phyloP scores from a whole-genome alignment of 2,888 invertebrate species.

The Zygothrica quintamaculata region DNA sequence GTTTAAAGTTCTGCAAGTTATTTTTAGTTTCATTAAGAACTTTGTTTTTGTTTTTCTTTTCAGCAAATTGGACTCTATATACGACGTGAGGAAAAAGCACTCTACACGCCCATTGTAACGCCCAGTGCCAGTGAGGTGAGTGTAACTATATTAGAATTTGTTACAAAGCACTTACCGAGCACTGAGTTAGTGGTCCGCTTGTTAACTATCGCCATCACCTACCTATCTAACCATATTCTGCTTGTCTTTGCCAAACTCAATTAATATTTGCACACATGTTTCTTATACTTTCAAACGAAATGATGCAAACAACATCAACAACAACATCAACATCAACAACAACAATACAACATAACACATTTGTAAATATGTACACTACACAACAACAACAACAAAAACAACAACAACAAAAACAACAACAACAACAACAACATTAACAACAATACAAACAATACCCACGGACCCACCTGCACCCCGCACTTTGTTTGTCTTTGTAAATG shows the following conservation, averaged over 20 bases:
- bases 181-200: conserved; percentile 27
- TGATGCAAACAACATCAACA: conserved; percentile 57
- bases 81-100: conserved; percentile 79
- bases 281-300: conserved; percentile 77
- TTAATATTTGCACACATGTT: conserved; percentile 79
- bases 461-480: conserved; percentile 60
- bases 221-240: conserved; percentile 21
- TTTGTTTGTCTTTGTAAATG: conserved; percentile 76
- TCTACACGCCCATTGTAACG: conserved; percentile 76
- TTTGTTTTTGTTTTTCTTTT: too few species aligned
- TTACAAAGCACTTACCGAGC: conserved; percentile 30
- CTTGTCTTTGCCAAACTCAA: conserved; percentile 67
- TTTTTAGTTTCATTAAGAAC: too few species aligned
- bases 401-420: conserved; percentile 12
- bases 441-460: conserved; percentile 33
- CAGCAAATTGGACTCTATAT: conserved; percentile 82
- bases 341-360: conserved; percentile 27
- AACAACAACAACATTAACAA: conserved; percentile 22
- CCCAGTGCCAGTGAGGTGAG: conserved; percentile 80
- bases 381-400: conserved; percentile 47
- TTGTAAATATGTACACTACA: conserved; percentile 44
- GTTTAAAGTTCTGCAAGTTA: too few species aligned
- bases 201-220: conserved; percentile 3
- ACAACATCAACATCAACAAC: conserved; percentile 41
- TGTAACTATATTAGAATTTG: conserved; percentile 16